Evolutionary conservation across 92 coral and sea anemone genomes (phyloP), one percentile per base, ranked within the genome.

Genomic region (Anthopleura xanthogrammica): DNA sequence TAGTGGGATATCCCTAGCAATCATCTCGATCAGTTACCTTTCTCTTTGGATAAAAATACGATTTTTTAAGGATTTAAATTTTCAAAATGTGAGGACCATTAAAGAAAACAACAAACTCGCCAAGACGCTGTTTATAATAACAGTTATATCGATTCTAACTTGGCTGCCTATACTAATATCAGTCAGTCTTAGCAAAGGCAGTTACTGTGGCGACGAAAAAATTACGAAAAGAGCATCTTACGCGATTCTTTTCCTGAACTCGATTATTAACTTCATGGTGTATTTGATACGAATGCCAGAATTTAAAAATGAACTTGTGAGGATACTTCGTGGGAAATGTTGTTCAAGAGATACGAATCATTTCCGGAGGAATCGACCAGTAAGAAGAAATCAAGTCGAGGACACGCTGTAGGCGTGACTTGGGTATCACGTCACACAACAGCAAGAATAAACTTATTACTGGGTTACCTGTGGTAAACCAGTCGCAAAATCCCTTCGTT

Each of bases 131-230:
- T 84, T 84, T 23, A 84, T 84, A 14, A 55, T 84, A 17, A 84
- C 87, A 65, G 48, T 81, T 13, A 62, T 84, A 36, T 84, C 79
- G 48, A 41, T 84, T 52, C 52, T 84, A 14, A 84, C 79, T 41
- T 84, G 87, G 87, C 22, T 72, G 12, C 87, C 87, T 3, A 64
- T 19, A 22, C 12, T 16, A 64, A 2, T 5, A 5, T 20, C 40
- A 46, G 12, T 5, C 29, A 20, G 72, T n/a, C 13, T 64, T 64
- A 29, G 36, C 17, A 19, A 64, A 29, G 40, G 72, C 23, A 6
- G 36, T 7, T 20, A 7, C 9, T 46, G 50, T 46, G 50, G 36
- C 29, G 36, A 22, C 19, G 72, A 64, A 2, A 64, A n/a, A 7
- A 64, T 10, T 2, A 7, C 36, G 29, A 16, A 23, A 7, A 22